A percentile compares a stretch with the other conserved stretches of the same genome.
phyloP scores from a whole-genome alignment of 2,113 vertebrate genomes.

The Calonectris borealis region DNA sequence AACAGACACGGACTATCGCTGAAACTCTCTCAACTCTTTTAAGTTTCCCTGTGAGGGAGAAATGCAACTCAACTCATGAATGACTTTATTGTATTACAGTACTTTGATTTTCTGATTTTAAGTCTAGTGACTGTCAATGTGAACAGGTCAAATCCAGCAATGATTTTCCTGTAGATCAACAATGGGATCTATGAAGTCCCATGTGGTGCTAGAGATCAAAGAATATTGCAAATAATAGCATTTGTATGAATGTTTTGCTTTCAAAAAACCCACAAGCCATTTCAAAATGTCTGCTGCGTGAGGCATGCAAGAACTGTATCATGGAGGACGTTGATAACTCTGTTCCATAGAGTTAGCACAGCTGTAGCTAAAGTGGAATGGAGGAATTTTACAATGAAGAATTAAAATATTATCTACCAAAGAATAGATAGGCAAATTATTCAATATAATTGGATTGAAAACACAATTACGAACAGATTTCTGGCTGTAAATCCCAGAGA shows the following conservation, averaged over 20 bases:
- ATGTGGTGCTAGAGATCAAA: background rate
- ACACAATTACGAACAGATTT: background rate
- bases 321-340: background rate
- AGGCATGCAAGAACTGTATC: background rate
- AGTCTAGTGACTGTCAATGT: background rate
- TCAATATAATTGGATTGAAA: background rate
- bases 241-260: background rate
- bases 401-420: background rate
- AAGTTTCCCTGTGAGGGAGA: background rate
- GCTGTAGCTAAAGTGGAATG: background rate
- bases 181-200: background rate
- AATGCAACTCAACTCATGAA: background rate
- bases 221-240: background rate
- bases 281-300: background rate
- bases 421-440: background rate
- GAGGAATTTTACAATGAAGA: background rate
- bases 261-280: background rate
- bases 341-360: background rate
- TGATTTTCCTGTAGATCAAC: background rate
- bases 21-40: background rate
- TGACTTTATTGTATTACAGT: background rate
- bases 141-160: background rate
- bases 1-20: background rate
- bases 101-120: background rate
- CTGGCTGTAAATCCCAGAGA: background rate